A percentile compares a stretch with the other conserved stretches of the same genome.
phyloP scores from a whole-genome alignment of 2,113 vertebrate species.

The Tragelaphus scriptus region DNA sequence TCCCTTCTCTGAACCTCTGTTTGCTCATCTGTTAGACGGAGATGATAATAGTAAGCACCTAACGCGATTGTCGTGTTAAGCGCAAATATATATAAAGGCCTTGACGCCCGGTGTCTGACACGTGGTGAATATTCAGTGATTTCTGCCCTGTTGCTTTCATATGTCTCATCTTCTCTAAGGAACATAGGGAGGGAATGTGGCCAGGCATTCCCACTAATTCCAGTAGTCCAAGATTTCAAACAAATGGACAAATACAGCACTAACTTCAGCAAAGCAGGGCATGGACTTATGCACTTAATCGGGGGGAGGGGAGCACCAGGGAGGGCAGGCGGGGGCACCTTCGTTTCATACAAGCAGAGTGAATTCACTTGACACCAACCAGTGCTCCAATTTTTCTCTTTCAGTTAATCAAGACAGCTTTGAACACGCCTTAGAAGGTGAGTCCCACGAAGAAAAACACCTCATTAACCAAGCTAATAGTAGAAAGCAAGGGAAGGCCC shows the following conservation, averaged over 20 bases:
- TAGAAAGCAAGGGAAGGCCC: not conserved
- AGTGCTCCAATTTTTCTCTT: slow-evolving; percentile 75
- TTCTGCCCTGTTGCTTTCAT: not conserved
- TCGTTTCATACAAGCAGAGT: not conserved
- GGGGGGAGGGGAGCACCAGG: not conserved
- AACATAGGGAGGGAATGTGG: not conserved
- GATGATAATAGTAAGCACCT: no score
- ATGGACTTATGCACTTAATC: not conserved
- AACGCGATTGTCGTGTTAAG: accelerated
- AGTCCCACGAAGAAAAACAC: slow-evolving; percentile 38
- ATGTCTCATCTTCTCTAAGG: not conserved
- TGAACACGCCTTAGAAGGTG: slow-evolving; percentile 86
- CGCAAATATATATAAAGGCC: not conserved
- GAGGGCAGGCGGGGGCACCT: not conserved
- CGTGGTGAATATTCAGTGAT: not conserved
- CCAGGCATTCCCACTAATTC: not conserved
- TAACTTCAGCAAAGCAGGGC: not conserved
- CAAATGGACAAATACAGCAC: not conserved
- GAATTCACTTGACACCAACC: not conserved
- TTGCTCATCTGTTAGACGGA: not conserved
- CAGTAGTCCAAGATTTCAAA: not conserved
- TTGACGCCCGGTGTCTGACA: accelerated
- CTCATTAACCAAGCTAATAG: not conserved
- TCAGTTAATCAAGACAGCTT: slow-evolving; percentile 90
- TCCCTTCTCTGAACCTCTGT: not conserved